Percentiles rank a stretch among this genome's conserved stretches.
These are phyloP conservation scores for Kryptolebias marmoratus DNA, from an alignment of 2,113 vertebrate species.

Conservation along the genomic window DNA sequence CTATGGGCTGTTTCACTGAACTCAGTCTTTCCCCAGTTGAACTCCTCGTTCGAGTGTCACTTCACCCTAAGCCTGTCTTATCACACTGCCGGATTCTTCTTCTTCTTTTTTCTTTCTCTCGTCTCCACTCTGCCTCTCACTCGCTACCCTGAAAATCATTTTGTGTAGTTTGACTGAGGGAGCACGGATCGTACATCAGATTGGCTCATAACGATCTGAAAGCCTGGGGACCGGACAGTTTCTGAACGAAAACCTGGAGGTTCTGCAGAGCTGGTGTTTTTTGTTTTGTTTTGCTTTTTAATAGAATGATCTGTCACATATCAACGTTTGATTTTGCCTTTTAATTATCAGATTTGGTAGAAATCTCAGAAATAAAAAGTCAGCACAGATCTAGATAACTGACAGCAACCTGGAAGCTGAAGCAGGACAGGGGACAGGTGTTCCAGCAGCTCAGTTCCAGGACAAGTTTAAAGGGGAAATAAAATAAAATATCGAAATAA, in stretches of 20 bases:
- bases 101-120: background rate
- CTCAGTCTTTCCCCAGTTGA: slow-evolving; percentile 1
- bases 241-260: slow-evolving; percentile 11
- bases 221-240: slow-evolving; percentile 21
- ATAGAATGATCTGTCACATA: background rate
- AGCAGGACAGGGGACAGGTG: too few relatives aligned
- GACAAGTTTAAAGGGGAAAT: too few relatives aligned
- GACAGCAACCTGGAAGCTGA: background rate
- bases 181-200: slow-evolving; percentile 40
- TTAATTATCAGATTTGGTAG: background rate
- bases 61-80: slow-evolving; percentile 48
- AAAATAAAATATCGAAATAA: too few relatives aligned
- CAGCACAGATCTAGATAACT: too few relatives aligned
- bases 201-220: slow-evolving; percentile 29
- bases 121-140: slow-evolving; percentile 12
- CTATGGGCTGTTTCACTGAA: slow-evolving; percentile 6
- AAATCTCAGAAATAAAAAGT: too few relatives aligned
- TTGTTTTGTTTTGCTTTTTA: background rate
- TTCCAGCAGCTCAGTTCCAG: too few relatives aligned
- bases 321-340: background rate
- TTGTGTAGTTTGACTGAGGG: slow-evolving; percentile 37
- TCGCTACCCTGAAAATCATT: slow-evolving; percentile 27
- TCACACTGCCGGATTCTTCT: slow-evolving; percentile 16
- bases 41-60: slow-evolving; percentile 49
- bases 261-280: background rate